Base-by-base conservation (phyloP, 35 echinoderm and acorn worm genomes). In the Eucidaris tribuloides region DNA sequence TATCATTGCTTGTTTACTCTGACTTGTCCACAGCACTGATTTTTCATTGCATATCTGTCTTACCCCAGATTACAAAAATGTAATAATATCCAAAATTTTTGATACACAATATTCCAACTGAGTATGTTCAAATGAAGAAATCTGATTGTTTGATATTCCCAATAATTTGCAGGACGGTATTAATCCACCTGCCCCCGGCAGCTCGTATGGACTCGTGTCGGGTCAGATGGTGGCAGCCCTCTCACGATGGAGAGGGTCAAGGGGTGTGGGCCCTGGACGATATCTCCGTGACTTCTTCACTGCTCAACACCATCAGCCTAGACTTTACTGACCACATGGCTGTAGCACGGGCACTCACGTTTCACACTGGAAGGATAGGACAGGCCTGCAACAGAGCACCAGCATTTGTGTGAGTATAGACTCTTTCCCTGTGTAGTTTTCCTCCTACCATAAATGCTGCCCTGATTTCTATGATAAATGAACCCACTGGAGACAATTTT, bases 201-300 rank as follows among this genome's bases (percentile, higher is more conserved):
- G 94, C 94, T 74, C 49, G 54, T 27, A 42, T 66, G 60, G 20
- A 46, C 4, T 59, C 61, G 3, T 97, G 94, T 59, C 83, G 71
- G 30, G 83, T 97, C 48, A 68, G 94, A 36, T 97, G 94, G 94
- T 92, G 80, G 71, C 94, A 97, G 48, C 83, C 92, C 2, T 81
- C 89, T 15, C 65, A 66, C 42, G 41, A 71, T 11, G 77, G 62
- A 20, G 33, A 15, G 43, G 71, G 64, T 23, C 80, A 33, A 19
- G 85, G 76, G 32, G 94, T 92, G 17, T 97, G 94, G 94, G 94
- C 94, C 13, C 13, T 97, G 1, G 94, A 97, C 59, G 72, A 88
- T 71, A 85, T 97, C 62, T 49, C 57, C 42, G 60, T 97, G 41
- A 70, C 74, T 65, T 18, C 37, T 2, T 58, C 40, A 34, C 76